Conservation (phyloP, 2,888 invertebrate species). For the Halictus ligatus region DNA sequence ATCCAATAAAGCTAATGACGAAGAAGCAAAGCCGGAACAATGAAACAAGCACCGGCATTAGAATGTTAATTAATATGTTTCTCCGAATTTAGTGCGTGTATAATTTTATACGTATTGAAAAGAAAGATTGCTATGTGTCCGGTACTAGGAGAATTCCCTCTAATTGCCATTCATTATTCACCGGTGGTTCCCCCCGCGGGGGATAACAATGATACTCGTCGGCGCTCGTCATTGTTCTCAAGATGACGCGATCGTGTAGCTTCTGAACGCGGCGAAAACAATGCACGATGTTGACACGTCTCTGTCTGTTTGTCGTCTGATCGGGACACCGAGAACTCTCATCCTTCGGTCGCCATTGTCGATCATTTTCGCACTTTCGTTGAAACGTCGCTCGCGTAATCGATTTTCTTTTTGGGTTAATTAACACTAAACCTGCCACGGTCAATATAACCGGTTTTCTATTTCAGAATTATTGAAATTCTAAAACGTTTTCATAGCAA, state of each 20-base stretch:
- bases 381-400: neutral
- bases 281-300: neutral
- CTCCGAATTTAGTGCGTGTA: neutral
- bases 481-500: no score
- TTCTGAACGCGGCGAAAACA: neutral
- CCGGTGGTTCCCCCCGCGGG: neutral
- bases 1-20: neutral
- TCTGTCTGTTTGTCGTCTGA: neutral
- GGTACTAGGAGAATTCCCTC: neutral
- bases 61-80: neutral
- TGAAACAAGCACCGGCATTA: neutral
- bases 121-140: neutral
- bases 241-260: neutral
- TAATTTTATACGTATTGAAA: neutral
- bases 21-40: neutral
- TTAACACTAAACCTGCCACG: no score
- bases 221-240: neutral
- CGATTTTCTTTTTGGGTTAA: neutral
- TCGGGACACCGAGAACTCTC: neutral
- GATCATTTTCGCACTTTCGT: neutral
- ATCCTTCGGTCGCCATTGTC: neutral
- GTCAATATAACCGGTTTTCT: no score
- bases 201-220: constrained; percentile 3
- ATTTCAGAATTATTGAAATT: no score
- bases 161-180: constrained; percentile 20